These are phyloP conservation scores for Pecten maximus DNA, from an alignment of 2,888 invertebrate species.

Conservation along the genomic window DNA sequence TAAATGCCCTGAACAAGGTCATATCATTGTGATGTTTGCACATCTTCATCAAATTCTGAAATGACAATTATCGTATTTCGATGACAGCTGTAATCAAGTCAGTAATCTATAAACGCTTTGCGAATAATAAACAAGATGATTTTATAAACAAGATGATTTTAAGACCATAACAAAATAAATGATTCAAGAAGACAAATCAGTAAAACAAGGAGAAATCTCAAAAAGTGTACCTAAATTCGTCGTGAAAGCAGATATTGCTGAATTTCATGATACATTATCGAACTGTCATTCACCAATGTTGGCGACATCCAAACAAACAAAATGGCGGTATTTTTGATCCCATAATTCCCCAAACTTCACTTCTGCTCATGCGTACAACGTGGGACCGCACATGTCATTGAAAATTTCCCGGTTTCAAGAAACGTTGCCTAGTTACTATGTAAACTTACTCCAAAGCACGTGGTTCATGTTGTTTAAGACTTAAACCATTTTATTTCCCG, in stretches of 20 bases:
- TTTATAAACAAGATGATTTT: too few species aligned
- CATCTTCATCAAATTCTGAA: conserved; percentile 17
- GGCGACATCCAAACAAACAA: conserved; percentile 38
- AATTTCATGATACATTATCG: not conserved
- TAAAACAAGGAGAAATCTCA: not conserved
- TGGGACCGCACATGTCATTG: conserved; percentile 5
- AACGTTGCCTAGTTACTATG: conserved; percentile 48
- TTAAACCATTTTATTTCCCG: too few species aligned
- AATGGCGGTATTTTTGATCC: conserved; percentile 45
- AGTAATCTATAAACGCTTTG: not conserved
- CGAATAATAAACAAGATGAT: not conserved
- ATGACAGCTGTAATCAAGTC: not conserved
- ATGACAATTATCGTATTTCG: not conserved
- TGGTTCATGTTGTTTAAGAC: not conserved
- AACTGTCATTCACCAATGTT: conserved; percentile 29
- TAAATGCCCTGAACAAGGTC: conserved; percentile 2
- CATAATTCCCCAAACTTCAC: conserved; percentile 43
- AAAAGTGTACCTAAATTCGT: not conserved
- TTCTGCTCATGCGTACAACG: conserved; percentile 40
- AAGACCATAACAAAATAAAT: conserved; percentile 1
- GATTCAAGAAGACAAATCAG: not conserved
- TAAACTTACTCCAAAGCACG: conserved; percentile 35
- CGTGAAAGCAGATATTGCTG: not conserved
- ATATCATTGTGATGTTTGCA: conserved; percentile 16
- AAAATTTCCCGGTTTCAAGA: not conserved